Base-by-base conservation (phyloP, 2,888 invertebrate genomes). In the Scelioninae gen. 2 region DNA sequence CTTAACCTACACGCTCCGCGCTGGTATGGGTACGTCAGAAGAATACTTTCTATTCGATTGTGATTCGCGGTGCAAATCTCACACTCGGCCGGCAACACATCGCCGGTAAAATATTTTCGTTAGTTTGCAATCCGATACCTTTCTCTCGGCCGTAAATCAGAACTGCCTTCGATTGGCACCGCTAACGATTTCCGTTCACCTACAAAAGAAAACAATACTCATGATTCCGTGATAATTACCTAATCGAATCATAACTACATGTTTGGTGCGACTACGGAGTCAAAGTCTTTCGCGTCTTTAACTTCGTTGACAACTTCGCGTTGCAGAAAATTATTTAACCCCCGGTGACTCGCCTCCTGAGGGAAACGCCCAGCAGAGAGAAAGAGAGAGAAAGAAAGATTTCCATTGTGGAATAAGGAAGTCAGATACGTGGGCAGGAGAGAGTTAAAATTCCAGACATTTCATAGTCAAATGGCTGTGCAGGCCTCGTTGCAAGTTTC, bases 21-120 rank as follows among this genome's bases (percentile, higher is more conserved):
- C 19, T 41, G 22, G 70, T 68, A 33, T 50, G 53, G 31, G 64
- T 52, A 48, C 46, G 60, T 63, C 50, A 67, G 69, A 75, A 72
- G 71, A 73, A 69, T 72, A 75, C 75, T 75, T 75, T 75, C 75
- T 65, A 69, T 64, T 74, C 74, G 60, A 74, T 71, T 68, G 74
- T 71, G 70, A 70, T 70, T 67, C 67, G 67, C 67, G 58, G 46
- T 55, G 72, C 45, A 61, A 52, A 68, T 73, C 73, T 67, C 67
- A 43, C 72, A 65, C 67, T 57, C 57, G 55, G 46, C 25, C 16
- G 16, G 13, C 19, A 63, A 57, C 57, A 63, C 69, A 43, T 48
- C 63, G 16, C 7, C 25, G 5, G 25, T 45, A 64, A 55, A 55
- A 48, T 43, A 25, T 41, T 52, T 60, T 58, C 43, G 52, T 39